A percentile compares a stretch with the other conserved stretches of the same genome.
phyloP scores from a whole-genome alignment of 2,888 invertebrate species.

The Tuta absoluta region DNA sequence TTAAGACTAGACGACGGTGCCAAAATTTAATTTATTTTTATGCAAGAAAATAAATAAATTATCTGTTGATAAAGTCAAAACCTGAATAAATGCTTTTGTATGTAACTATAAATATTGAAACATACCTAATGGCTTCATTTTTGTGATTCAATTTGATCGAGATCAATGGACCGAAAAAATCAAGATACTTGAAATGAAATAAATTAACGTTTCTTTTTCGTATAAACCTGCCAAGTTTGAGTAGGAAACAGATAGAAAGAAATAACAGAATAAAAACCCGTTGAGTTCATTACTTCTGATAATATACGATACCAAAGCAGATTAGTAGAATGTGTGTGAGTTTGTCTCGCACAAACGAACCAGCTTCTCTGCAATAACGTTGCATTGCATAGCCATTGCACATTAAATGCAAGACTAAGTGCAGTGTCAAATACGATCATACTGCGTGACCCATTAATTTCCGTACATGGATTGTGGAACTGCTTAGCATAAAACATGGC shows the following conservation, averaged over 20 bases:
- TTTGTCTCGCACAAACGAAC: conserved; percentile 2
- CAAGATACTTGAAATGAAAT: conserved; percentile 12
- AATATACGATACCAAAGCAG: conserved; percentile 15
- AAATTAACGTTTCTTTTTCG: conserved; percentile 7
- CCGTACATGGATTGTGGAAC: conserved; percentile 31
- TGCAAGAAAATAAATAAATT: too few species aligned
- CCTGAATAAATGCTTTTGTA: too few species aligned
- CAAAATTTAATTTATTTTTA: too few species aligned
- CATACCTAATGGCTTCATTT: too few species aligned
- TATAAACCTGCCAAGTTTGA: conserved; percentile 7
- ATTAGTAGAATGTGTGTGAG: conserved; percentile 9
- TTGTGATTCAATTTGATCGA: conserved; percentile 23
- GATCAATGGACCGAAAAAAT: conserved; percentile 21
- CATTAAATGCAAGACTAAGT: conserved; percentile 30
- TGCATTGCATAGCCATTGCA: conserved; percentile 18
- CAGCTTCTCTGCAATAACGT: conserved; percentile 21
- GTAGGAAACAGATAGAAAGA: conserved; percentile 10
- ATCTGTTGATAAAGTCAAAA: too few species aligned
- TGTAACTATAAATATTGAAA: too few species aligned
- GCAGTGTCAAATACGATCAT: conserved; percentile 33
- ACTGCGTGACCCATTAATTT: conserved; percentile 37
- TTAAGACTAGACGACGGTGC: too few species aligned
- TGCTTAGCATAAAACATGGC: conserved; percentile 35
- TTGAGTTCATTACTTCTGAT: conserved; percentile 25
- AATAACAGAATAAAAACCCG: conserved; percentile 23